Evolutionary conservation across 92 coral and sea anemone genomes (phyloP).

Genomic region (Bergia puertoricense): DNA sequence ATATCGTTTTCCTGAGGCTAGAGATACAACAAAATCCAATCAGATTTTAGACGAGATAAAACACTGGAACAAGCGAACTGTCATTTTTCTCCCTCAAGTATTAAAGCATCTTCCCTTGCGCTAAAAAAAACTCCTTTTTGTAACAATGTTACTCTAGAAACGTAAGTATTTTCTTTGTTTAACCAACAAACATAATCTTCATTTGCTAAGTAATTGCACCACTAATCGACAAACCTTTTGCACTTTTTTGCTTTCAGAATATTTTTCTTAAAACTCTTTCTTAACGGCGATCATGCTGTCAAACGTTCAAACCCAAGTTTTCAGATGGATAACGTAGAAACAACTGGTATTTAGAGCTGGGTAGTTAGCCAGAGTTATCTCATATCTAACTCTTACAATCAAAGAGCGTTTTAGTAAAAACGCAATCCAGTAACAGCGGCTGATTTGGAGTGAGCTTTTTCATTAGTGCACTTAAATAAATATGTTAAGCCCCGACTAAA

Average conservation of each 20-base stretch:
- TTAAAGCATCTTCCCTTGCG: too few species aligned
- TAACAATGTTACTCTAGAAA: too few species aligned
- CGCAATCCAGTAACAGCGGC: neutral
- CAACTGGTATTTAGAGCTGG: neutral
- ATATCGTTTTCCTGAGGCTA: neutral
- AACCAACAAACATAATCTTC: neutral
- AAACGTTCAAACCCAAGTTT: neutral
- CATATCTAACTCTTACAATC: neutral
- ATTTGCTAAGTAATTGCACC: too few species aligned
- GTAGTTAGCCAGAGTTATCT: neutral
- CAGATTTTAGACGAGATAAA: neutral
- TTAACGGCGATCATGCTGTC: neutral
- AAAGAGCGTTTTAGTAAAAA: neutral
- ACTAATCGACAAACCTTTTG: neutral
- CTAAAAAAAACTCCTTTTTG: too few species aligned
- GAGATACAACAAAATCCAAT: neutral
- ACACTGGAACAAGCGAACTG: neutral
- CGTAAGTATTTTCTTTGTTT: too few species aligned
- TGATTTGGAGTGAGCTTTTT: neutral
- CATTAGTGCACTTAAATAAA: neutral
- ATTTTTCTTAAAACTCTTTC: neutral
- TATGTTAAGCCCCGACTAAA: neutral
- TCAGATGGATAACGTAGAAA: neutral
- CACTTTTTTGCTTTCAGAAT: neutral
- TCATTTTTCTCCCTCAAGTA: neutral